Base-by-base conservation (phyloP, 1,140 invertebrate genomes). In the Lepidurus packardi region DNA sequence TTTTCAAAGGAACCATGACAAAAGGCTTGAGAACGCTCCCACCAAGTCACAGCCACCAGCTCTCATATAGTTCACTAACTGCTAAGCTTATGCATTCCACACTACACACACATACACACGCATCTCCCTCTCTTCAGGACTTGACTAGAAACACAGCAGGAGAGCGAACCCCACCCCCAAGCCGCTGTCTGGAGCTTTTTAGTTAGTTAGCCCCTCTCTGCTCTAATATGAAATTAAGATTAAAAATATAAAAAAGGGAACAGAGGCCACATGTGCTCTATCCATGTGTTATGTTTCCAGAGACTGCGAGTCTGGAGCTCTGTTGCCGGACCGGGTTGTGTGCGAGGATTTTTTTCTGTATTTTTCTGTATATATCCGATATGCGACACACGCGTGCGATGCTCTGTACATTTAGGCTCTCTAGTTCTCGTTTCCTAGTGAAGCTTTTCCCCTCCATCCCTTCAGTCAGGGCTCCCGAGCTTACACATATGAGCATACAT, bases 261-360 rank as follows among this genome's bases (percentile, higher is more conserved):
- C 74, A 47, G 34, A 77, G 75, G 44, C 34, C 75, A 77, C 75
- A 77, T 77, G 75, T 77, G 25, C 75, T 77, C 43, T 45, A 43
- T 43, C 43, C 75, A 77, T 77, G 75, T 77, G 75, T 75, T 75
- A 13, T 43, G 53, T 65, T 65, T 21, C 53, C 4, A 65, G 53
- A 65, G 53, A 65, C 53, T 65, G 53, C 53, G 53, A n/a, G 53
- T 65, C 53, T 65, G 45, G 6, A 47, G 53, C 53, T 65, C 53
- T 65, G 53, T 65, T 65, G 53, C 53, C 21, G 53, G 53, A 65
- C 53, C 53, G n/a, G 53, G 8, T 21, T 65, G 13, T 65, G 53
- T 7, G 8, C 16, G 5, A n/a, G 16, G 7, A 42, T 77, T 77
- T 77, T 42, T 45, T 45, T 45, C 42, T n/a, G 41, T 45, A 75